A percentile compares a stretch with the other conserved stretches of the same genome.
Evolutionary conservation across 2,113 vertebrate genomes (phyloP).

Genomic region (Sapayoa aenigma): DNA sequence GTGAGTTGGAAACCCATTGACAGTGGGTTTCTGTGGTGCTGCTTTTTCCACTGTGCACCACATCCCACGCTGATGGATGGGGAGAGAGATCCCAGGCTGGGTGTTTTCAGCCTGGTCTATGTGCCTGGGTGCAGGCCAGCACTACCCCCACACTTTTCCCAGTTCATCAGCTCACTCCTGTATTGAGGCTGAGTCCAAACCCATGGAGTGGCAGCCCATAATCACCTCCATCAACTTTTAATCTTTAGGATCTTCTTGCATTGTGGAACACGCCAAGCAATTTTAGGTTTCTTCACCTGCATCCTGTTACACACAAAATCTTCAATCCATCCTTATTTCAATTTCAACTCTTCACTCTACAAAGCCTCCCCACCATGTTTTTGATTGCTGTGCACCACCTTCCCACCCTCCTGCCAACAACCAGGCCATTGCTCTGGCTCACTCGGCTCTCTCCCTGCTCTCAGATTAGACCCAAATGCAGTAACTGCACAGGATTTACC

Average conservation of each 20-base stretch:
- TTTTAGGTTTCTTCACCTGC: neutral
- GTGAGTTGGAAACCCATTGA: neutral
- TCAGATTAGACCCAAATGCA: fast-evolving
- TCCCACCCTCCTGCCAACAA: neutral
- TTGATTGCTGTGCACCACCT: neutral
- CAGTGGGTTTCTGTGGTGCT: neutral
- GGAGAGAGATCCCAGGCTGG: fast-evolving
- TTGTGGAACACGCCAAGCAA: neutral
- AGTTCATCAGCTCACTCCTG: neutral
- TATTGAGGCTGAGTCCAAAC: neutral
- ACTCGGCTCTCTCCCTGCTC: neutral
- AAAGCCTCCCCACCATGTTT: fast-evolving
- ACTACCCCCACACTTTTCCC: neutral
- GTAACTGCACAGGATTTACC: fast-evolving
- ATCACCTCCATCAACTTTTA: neutral
- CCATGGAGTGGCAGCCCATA: neutral
- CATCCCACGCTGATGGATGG: fast-evolving
- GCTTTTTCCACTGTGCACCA: neutral
- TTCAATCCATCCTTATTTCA: neutral
- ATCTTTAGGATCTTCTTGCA: neutral
- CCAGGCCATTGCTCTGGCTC: fast-evolving
- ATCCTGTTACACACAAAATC: neutral
- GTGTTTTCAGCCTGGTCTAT: neutral
- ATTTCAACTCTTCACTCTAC: neutral
- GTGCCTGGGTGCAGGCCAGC: neutral